Percentiles rank a stretch among this genome's conserved stretches.
Conservation (phyloP, 2,797 vertebrate species). For the Malacoctenus gilli region DNA sequence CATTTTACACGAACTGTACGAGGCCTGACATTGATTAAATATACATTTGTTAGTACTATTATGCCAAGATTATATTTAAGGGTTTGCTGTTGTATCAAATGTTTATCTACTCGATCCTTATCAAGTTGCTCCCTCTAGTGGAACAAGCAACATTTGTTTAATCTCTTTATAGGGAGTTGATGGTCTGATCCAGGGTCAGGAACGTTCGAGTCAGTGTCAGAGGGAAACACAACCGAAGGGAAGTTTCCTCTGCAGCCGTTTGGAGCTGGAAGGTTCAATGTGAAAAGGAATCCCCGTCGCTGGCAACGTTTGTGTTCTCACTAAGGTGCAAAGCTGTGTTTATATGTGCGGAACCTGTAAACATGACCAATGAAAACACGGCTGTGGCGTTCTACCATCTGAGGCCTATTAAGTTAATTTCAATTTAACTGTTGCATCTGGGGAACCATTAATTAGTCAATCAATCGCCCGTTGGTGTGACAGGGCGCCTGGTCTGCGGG, state of each 20-base stretch:
- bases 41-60: too few relatives aligned
- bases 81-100: constrained; percentile 8
- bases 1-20: too few relatives aligned
- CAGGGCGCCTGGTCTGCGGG: constrained; percentile 61
- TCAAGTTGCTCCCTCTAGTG: constrained; percentile 79
- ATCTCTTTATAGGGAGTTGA: constrained; percentile 9
- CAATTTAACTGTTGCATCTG: constrained; percentile 77
- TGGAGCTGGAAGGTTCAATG: neutral
- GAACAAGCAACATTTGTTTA: constrained; percentile 28
- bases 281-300: neutral
- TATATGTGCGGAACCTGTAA: constrained; percentile 60
- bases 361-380: constrained; percentile 70
- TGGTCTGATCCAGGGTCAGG: neutral
- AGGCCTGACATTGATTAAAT: too few relatives aligned
- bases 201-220: constrained; percentile 13
- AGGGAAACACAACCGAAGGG: neutral
- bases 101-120: constrained; percentile 44
- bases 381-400: constrained; percentile 44
- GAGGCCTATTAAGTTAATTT: constrained; percentile 73
- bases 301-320: too few relatives aligned
- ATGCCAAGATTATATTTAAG: too few relatives aligned
- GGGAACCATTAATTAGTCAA: constrained; percentile 82
- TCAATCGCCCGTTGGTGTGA: constrained; percentile 69
- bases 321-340: constrained; percentile 38
- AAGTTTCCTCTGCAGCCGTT: neutral